These are phyloP conservation scores for Harpalus rubripes DNA, from an alignment of 2,888 invertebrate species.

Conservation along the genomic window DNA sequence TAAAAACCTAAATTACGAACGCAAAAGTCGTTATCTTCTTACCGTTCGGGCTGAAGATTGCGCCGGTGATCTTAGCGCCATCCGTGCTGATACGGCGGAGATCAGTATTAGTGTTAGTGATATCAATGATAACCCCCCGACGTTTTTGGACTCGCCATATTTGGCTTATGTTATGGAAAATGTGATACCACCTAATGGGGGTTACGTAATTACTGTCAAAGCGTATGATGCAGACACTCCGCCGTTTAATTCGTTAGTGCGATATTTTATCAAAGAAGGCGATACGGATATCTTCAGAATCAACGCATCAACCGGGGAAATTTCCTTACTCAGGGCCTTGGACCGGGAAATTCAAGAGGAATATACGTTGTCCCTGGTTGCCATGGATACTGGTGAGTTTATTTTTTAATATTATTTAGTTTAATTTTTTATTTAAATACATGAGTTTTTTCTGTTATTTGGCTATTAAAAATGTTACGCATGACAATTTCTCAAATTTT, in stretches of 20 bases:
- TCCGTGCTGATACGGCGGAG: conserved; percentile 87
- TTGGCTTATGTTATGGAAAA: conserved; percentile 96
- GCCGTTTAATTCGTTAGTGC: conserved; percentile 92
- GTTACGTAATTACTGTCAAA: conserved; percentile 89
- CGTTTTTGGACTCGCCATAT: conserved; percentile 96
- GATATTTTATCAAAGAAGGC: conserved; percentile 96
- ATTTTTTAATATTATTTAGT: background rate
- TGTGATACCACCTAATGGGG: conserved; percentile 89
- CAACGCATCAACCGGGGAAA: conserved; percentile 94
- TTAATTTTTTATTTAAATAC: background rate
- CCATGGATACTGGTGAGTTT: conserved; percentile 94
- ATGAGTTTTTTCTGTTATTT: too few species aligned
- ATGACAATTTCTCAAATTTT: too few species aligned
- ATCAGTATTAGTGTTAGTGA: conserved; percentile 92
- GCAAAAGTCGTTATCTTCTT: conserved; percentile 90
- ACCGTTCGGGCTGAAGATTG: conserved; percentile 94
- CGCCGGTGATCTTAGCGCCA: conserved; percentile 83
- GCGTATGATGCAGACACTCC: conserved; percentile 95
- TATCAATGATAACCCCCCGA: conserved; percentile 96
- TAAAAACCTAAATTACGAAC: conserved; percentile 95
- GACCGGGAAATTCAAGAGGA: conserved; percentile 92
- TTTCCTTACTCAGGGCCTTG: conserved; percentile 89
- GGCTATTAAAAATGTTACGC: too few species aligned
- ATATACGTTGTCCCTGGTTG: conserved; percentile 91
- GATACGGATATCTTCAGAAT: conserved; percentile 94